These are phyloP conservation scores for Platichthys stellatus DNA, from an alignment of 2,113 vertebrate species.

Conservation along the genomic window DNA sequence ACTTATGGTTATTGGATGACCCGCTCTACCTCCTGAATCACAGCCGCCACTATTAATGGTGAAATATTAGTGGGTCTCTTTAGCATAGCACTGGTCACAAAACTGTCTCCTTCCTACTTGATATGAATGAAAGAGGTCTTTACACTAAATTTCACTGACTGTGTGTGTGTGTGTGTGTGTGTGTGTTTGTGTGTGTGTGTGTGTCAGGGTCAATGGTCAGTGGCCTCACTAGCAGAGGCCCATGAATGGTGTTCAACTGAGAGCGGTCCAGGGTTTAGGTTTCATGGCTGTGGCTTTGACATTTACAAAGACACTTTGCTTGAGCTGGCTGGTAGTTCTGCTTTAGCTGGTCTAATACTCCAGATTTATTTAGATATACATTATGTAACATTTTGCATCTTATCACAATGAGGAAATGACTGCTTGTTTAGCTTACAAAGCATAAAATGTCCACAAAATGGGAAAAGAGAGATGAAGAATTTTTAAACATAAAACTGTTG, in stretches of 20 bases:
- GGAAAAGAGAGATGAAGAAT: no score
- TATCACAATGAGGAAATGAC: not conserved
- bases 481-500: no score
- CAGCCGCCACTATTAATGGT: no score
- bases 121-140: not conserved
- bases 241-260: slow-evolving; percentile 44
- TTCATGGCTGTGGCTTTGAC: slow-evolving; percentile 59
- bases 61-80: no score
- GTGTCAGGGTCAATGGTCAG: not conserved
- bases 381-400: not conserved
- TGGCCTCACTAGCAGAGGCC: slow-evolving; percentile 5
- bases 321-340: slow-evolving; percentile 3
- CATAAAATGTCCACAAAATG: not conserved
- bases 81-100: no score
- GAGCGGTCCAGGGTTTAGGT: slow-evolving; percentile 45
- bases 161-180: slow-evolving; percentile 14
- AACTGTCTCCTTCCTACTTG: no score
- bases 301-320: slow-evolving; percentile 40
- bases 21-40: no score
- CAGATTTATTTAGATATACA: not conserved
- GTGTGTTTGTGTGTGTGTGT: not conserved
- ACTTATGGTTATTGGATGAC: no score
- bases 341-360: slow-evolving; percentile 7
- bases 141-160: slow-evolving; percentile 8
- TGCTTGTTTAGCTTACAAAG: not conserved